Percentiles rank a stretch among this genome's conserved stretches.
phyloP scores from a whole-genome alignment of 2,797 vertebrate species.

The Molossus alvarezi region DNA sequence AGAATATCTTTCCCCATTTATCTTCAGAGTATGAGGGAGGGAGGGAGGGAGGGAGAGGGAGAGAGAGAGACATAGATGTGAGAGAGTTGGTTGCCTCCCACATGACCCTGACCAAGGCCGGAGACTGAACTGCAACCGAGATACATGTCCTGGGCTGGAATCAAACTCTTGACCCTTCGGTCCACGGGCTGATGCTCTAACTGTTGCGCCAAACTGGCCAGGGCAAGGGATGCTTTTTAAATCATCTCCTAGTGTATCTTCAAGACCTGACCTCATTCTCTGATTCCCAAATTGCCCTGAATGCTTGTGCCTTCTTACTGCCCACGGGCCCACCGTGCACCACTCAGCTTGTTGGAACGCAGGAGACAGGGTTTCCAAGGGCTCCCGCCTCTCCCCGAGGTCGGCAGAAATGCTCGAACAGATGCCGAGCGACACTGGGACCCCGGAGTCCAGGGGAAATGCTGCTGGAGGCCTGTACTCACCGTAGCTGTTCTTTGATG shows the following conservation, averaged over 20 bases:
- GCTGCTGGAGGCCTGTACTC: background rate
- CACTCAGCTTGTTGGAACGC: background rate
- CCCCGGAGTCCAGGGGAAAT: background rate
- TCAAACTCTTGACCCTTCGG: no score
- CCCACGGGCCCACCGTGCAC: background rate
- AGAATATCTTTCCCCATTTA: no score
- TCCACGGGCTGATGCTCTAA: no score
- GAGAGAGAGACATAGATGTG: no score
- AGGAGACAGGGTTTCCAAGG: fast-evolving
- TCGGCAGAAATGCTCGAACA: background rate
- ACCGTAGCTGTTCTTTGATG: background rate
- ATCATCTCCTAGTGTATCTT: background rate
- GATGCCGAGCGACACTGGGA: background rate
- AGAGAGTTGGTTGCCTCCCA: no score
- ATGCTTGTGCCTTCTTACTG: background rate
- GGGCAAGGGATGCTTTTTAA: background rate
- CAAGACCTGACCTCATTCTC: no score
- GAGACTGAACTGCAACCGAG: no score
- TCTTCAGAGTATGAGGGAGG: no score
- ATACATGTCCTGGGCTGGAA: no score
- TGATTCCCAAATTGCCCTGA: background rate
- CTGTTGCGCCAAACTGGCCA: no score
- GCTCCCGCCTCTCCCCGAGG: background rate
- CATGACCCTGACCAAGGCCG: no score
- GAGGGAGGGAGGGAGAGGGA: no score